phyloP scores from a whole-genome alignment of 2,888 invertebrate genomes.

The Meliscaeva auricollis region DNA sequence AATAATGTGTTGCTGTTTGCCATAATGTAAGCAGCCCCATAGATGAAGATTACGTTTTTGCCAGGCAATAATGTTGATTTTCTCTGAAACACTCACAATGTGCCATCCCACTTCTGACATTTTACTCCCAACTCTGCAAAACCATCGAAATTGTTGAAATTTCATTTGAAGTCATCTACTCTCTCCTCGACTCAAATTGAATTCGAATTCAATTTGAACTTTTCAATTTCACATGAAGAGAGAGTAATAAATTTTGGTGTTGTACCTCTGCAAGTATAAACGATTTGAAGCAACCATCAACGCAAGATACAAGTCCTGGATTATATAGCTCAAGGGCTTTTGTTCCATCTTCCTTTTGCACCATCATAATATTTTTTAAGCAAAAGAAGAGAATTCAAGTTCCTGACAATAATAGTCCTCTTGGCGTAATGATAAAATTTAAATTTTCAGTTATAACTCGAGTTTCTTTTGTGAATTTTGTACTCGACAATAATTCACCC shows the following conservation, averaged over 20 bases:
- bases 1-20: slow-evolving; percentile 64
- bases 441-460: slow-evolving; percentile 70
- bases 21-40: slow-evolving; percentile 52
- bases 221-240: slow-evolving; percentile 81
- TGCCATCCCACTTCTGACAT: background rate
- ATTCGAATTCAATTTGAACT: slow-evolving; percentile 84
- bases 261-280: too few species aligned
- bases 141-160: slow-evolving; percentile 60
- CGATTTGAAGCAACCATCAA: too few species aligned
- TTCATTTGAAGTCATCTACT: slow-evolving; percentile 71
- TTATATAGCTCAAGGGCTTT: slow-evolving; percentile 49
- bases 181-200: slow-evolving; percentile 79
- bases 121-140: background rate
- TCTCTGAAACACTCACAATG: background rate
- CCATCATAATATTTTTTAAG: background rate
- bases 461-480: slow-evolving; percentile 70
- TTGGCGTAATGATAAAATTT: slow-evolving; percentile 65
- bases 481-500: slow-evolving; percentile 54
- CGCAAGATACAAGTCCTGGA: slow-evolving; percentile 41
- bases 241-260: slow-evolving; percentile 62
- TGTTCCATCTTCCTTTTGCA: slow-evolving; percentile 23
- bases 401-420: slow-evolving; percentile 29
- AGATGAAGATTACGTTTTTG: slow-evolving; percentile 59
- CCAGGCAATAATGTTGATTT: slow-evolving; percentile 57
- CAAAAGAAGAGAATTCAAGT: background rate